Evolutionary conservation across 2,888 invertebrate species (phyloP).

Genomic region (Smittia aterrima): DNA sequence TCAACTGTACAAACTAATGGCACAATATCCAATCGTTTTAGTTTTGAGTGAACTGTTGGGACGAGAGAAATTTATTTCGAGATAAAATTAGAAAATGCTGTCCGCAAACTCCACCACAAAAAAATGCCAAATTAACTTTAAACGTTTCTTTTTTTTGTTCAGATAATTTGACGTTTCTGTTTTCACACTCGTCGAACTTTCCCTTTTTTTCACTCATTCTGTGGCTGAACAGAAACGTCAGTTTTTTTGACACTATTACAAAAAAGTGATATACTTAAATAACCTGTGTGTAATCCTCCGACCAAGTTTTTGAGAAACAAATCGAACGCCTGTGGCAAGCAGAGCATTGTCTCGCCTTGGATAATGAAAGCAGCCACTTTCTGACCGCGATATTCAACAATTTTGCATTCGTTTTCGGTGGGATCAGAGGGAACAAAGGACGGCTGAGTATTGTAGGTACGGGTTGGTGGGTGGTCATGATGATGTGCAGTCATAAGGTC

Average conservation of each 20-base stretch:
- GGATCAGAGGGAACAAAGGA: constrained; percentile 91
- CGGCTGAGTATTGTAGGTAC: constrained; percentile 86
- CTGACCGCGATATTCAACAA: constrained; percentile 94
- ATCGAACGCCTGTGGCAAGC: constrained; percentile 98
- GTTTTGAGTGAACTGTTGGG: constrained; percentile 85
- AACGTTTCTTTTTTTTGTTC: neutral
- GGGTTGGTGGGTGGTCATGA: constrained; percentile 67
- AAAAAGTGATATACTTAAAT: constrained; percentile 36
- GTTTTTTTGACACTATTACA: constrained; percentile 1
- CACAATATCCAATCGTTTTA: constrained; percentile 97
- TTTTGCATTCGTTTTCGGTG: constrained; percentile 92
- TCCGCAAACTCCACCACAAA: neutral
- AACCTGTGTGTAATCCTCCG: constrained; percentile 89
- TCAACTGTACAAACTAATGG: constrained; percentile 99
- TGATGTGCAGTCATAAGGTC: constrained; percentile 83
- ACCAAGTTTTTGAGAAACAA: constrained; percentile 98
- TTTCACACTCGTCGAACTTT: neutral
- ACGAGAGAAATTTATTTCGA: neutral
- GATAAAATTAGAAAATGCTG: neutral
- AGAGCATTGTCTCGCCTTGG: constrained; percentile 93
- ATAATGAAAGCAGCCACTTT: constrained; percentile 98
- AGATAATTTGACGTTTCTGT: neutral
- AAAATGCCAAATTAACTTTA: neutral
- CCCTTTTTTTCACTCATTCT: neutral
- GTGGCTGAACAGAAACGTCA: neutral